Percentiles rank a stretch among this genome's conserved stretches.
phyloP scores from a whole-genome alignment of 1,140 invertebrate genomes.

The Lasaia peninsularis region DNA sequence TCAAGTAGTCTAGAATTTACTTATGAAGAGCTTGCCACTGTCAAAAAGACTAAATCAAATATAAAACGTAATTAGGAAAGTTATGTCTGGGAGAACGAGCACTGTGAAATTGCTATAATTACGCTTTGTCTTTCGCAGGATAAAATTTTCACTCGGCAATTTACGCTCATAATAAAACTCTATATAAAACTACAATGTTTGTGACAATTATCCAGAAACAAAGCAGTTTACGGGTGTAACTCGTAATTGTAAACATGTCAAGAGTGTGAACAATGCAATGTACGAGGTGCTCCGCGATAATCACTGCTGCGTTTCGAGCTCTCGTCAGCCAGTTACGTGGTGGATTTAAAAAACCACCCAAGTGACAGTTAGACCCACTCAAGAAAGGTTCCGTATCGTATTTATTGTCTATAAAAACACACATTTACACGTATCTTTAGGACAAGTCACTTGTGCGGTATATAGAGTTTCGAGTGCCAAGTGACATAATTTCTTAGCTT shows the following conservation, averaged over 20 bases:
- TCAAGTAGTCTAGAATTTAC: not conserved
- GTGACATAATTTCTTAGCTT: too few species aligned
- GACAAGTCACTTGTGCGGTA: too few species aligned
- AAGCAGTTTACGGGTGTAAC: constrained; percentile 7
- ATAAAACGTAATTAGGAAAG: constrained; percentile 9
- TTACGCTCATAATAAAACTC: constrained; percentile 8
- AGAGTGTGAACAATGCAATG: constrained; percentile 3
- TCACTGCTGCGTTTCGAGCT: not conserved
- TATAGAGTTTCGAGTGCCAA: too few species aligned
- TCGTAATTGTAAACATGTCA: constrained; percentile 1
- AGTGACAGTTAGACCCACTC: too few species aligned
- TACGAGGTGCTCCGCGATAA: not conserved
- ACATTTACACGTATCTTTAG: too few species aligned
- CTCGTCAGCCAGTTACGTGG: constrained; percentile 5
- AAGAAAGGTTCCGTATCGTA: too few species aligned
- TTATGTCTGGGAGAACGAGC: constrained; percentile 1
- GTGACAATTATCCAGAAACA: constrained; percentile 9
- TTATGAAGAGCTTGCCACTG: not conserved
- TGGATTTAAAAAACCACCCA: constrained; percentile 2
- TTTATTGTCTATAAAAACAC: too few species aligned
- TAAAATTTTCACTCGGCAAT: constrained; percentile 7
- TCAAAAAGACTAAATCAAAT: constrained; percentile 2
- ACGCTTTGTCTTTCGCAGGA: constrained; percentile 1
- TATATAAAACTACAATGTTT: constrained; percentile 10
- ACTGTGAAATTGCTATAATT: not conserved